Evolutionary conservation across 1,140 invertebrate species (phyloP).

Genomic region (Phymorhynchus buccinoides): DNA sequence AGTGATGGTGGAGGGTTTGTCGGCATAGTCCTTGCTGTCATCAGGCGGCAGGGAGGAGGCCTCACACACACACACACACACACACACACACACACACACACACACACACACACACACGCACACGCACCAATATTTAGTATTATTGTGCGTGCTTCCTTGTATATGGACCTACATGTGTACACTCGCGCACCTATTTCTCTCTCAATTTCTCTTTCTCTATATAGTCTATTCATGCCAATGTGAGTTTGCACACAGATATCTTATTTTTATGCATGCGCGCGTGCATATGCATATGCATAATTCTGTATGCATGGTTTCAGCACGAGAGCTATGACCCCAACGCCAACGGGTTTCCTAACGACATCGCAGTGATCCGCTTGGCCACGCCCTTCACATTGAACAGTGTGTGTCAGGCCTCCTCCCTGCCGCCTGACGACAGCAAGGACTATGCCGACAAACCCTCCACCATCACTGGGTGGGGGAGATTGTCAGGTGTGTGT

Average conservation of each 20-base stretch:
- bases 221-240: too few species aligned
- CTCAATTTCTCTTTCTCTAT: too few species aligned
- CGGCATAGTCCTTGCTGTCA: conserved; percentile 22
- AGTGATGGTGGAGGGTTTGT: conserved; percentile 7
- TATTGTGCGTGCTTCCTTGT: too few species aligned
- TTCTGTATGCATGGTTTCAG: background rate
- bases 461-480: conserved; percentile 32
- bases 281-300: too few species aligned
- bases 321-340: conserved; percentile 22
- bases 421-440: background rate
- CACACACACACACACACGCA: conserved; percentile 7
- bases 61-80: background rate
- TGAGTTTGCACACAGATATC: too few species aligned
- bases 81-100: background rate
- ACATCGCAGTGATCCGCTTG: conserved; percentile 32
- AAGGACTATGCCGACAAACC: conserved; percentile 6
- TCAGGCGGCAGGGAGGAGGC: background rate
- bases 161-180: background rate
- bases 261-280: too few species aligned
- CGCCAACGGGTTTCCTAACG: conserved; percentile 35
- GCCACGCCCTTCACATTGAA: background rate
- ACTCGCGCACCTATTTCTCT: background rate
- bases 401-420: background rate
- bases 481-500: background rate
- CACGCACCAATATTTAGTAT: background rate